phyloP scores from a whole-genome alignment of 2,113 vertebrate species.

The Psophia crepitans region DNA sequence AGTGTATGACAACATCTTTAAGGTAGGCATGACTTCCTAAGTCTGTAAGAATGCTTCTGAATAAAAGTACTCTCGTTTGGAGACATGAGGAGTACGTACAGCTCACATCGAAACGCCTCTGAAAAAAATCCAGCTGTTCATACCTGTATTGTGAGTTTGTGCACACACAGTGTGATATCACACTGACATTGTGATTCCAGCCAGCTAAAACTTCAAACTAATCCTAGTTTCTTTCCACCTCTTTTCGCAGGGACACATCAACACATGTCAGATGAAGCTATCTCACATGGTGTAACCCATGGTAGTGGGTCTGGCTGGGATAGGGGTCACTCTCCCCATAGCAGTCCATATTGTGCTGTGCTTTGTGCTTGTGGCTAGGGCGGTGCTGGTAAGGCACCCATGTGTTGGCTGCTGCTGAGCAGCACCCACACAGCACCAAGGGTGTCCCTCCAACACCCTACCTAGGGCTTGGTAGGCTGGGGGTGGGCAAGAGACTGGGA shows the following conservation, averaged over 20 bases:
- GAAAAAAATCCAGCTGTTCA: background rate
- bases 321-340: background rate
- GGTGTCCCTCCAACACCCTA: background rate
- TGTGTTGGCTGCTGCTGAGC: background rate
- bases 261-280: background rate
- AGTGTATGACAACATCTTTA: background rate
- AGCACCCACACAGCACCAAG: background rate
- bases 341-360: background rate
- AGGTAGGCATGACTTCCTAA: background rate
- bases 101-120: background rate
- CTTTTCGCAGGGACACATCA: background rate
- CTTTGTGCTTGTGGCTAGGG: background rate
- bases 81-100: background rate
- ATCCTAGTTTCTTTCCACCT: background rate
- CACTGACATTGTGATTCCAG: background rate
- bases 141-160: background rate
- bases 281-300: background rate
- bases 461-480: fast-evolving
- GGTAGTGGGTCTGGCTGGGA: background rate
- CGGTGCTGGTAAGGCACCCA: background rate
- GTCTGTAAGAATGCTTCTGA: background rate
- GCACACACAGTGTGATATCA: fast-evolving
- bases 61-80: background rate
- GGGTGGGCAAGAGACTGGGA: background rate
- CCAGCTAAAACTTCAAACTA: background rate